Conservation (phyloP, 2,113 vertebrate species). For the Macrotus californicus region DNA sequence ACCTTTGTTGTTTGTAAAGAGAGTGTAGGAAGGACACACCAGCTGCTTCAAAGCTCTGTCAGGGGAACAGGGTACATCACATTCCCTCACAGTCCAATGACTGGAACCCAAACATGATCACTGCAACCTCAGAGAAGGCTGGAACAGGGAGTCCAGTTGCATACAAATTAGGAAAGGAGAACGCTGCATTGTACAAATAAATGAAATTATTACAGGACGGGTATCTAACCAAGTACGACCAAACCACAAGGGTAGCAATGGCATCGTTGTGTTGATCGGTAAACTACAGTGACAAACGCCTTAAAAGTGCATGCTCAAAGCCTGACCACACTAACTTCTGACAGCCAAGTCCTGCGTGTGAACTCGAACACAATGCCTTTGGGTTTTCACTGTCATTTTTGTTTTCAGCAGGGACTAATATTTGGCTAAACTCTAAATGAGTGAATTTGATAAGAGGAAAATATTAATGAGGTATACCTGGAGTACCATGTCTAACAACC, state of each 20-base stretch:
- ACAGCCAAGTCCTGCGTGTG: neutral
- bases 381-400: neutral
- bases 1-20: neutral
- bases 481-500: neutral
- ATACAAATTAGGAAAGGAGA: neutral
- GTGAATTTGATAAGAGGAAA: neutral
- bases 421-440: neutral
- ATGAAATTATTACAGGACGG: neutral
- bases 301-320: neutral
- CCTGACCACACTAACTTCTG: neutral
- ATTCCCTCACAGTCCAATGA: neutral
- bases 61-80: neutral
- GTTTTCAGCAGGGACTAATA: neutral
- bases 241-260: neutral
- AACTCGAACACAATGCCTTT: neutral
- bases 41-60: neutral
- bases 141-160: neutral
- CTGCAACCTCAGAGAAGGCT: neutral
- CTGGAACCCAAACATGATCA: neutral
- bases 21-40: neutral
- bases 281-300: neutral
- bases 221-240: neutral
- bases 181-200: neutral
- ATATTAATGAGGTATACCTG: neutral
- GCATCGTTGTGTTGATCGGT: neutral